These are phyloP conservation scores for Mimas tiliae DNA, from an alignment of 2,888 invertebrate species.

Conservation along the genomic window DNA sequence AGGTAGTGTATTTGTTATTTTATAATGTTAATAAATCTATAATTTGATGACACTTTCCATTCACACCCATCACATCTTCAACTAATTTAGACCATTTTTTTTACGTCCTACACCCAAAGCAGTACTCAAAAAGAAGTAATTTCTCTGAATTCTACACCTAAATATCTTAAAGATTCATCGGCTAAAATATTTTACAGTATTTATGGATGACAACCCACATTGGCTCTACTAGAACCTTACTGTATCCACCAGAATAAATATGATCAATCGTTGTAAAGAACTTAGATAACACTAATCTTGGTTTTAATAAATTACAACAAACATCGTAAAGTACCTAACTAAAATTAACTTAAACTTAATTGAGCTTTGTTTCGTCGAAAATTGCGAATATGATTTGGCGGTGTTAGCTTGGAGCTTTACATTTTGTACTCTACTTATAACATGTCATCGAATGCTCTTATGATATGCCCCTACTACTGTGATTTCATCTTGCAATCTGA, in stretches of 20 bases:
- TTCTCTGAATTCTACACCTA: constrained; percentile 3
- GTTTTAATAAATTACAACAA: constrained; percentile 57
- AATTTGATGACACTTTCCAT: constrained; percentile 16
- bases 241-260: constrained; percentile 40
- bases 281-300: constrained; percentile 33
- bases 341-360: constrained; percentile 49
- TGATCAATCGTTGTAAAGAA: constrained; percentile 33
- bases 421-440: constrained; percentile 40
- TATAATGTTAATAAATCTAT: background rate
- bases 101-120: constrained; percentile 1
- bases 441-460: constrained; percentile 37
- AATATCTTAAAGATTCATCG: background rate
- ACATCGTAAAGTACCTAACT: constrained; percentile 46
- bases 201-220: constrained; percentile 29
- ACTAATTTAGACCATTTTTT: background rate
- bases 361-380: constrained; percentile 57
- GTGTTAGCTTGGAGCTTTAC: constrained; percentile 35
- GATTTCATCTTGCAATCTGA: no score
- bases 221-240: constrained; percentile 36
- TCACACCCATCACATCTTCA: background rate
- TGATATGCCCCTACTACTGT: background rate
- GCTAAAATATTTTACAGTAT: background rate
- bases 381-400: constrained; percentile 26
- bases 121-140: background rate
- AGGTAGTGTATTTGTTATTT: constrained; percentile 18